Evolutionary conservation across 2,888 invertebrate genomes (phyloP), one percentile per base, ranked within the genome.

Genomic region (Melanostoma mellinum): DNA sequence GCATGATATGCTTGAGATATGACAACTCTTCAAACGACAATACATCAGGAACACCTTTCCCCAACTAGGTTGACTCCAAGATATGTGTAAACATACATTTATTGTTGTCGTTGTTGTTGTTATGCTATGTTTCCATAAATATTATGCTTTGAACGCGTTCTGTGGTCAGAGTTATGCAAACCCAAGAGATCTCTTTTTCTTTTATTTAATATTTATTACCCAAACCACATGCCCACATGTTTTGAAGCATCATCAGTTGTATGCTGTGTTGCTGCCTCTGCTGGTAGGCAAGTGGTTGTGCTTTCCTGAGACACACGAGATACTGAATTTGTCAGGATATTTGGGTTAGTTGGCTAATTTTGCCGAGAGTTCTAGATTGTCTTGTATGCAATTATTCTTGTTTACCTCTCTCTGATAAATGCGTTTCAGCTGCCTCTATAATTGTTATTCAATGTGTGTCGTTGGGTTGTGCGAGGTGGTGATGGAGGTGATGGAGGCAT

Each of bases 161-260:
- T 84, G 84, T 61, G 79, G 79, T 79, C 74, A 78, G 53, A 74
- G 74, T 84, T 84, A 84, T 84, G 84, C 74, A 84, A 75, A 73
- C 42, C 42, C 58, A 40, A 9, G 8, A 42, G 50, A 55, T 20
- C 20, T 20, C 20, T 50, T 36, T 53, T 35, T 52, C 53, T 33
- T 53, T 58, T 30, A 48, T 61, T 46, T 20, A 33, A 32, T 52
- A n/a, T 61, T n/a, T 52, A 32, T 61, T 56, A 42, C 61, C 61
- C 38, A 52, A 52, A 55, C 50, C 76, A 71, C 75, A 65, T 53
- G 46, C 48, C 48, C 71, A 75, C 65, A 65, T 76, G 74, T 65
- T 75, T 65, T 48, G 46, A 68, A 60, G 78, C 82, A 69, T 73
- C 78, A 58, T 36, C 30, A 4, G 3, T 48, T 36, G 5, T 20